These are phyloP conservation scores for Thyatira batis DNA, from an alignment of 2,888 invertebrate genomes.

Conservation along the genomic window DNA sequence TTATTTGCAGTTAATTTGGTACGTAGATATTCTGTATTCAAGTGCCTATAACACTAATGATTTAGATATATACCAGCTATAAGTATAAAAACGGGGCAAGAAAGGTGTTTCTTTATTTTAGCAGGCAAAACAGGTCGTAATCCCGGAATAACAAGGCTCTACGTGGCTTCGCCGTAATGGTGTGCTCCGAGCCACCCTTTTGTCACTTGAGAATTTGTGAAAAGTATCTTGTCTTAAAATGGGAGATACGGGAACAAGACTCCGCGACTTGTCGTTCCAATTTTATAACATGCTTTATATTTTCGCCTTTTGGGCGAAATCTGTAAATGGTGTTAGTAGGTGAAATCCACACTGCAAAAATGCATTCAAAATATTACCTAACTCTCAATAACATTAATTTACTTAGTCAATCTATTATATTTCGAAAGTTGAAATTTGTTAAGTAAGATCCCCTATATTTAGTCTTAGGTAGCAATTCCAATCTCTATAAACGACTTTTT, in stretches of 20 bases:
- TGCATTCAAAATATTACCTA: neutral
- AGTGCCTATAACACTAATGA: too few species aligned
- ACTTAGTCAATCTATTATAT: too few species aligned
- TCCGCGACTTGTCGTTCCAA: neutral
- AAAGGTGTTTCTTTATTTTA: slow-evolving; percentile 26
- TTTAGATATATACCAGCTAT: too few species aligned
- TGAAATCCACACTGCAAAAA: too few species aligned
- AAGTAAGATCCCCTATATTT: too few species aligned
- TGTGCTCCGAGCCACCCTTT: slow-evolving; percentile 33
- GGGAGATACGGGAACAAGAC: slow-evolving; percentile 5
- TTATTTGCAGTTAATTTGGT: too few species aligned
- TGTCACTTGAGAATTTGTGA: slow-evolving; percentile 35
- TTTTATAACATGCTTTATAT: slow-evolving; percentile 21
- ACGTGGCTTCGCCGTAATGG: slow-evolving; percentile 35
- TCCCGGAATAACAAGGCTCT: slow-evolving; percentile 46
- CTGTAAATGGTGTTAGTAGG: neutral
- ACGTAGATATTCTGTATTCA: too few species aligned
- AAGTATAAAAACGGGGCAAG: slow-evolving; percentile 6
- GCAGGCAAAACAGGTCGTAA: slow-evolving; percentile 29
- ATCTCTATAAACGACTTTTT: too few species aligned
- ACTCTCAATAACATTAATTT: too few species aligned
- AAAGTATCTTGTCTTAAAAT: slow-evolving; percentile 18
- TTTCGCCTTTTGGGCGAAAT: neutral
- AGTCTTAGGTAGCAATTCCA: too few species aligned
- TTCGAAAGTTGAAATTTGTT: too few species aligned